A percentile compares a stretch with the other conserved stretches of the same genome.
These are phyloP conservation scores for Drosophila nannoptera DNA, from an alignment of 1,140 invertebrate species.

Conservation along the genomic window DNA sequence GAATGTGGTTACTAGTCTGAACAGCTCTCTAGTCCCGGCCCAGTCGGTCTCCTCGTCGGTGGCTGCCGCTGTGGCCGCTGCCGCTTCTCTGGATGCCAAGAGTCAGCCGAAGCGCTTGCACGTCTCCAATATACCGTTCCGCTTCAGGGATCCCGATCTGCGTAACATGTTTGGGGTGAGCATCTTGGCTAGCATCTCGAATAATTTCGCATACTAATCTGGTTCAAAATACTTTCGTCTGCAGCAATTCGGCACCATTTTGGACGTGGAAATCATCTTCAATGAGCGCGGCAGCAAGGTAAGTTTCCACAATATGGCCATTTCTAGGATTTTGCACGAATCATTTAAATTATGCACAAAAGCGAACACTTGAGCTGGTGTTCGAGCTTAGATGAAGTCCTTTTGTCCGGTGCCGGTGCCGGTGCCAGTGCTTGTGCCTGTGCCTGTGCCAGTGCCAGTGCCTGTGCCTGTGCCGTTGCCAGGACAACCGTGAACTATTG, in stretches of 20 bases:
- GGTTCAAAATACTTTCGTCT: slow-evolving; percentile 64
- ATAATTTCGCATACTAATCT: slow-evolving; percentile 8
- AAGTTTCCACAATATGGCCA: slow-evolving; percentile 80
- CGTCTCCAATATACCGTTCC: slow-evolving; percentile 99
- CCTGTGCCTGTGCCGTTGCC: too few relatives aligned
- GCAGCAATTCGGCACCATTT: slow-evolving; percentile 97
- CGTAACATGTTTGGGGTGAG: slow-evolving; percentile 98
- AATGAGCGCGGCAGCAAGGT: slow-evolving; percentile 99
- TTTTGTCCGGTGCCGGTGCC: slow-evolving; percentile 33
- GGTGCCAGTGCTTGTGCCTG: too few relatives aligned
- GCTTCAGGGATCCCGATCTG: slow-evolving; percentile 98
- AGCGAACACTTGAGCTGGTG: slow-evolving; percentile 14
- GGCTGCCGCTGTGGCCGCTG: slow-evolving; percentile 52
- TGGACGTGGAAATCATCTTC: slow-evolving; percentile 99
- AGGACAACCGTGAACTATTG: slow-evolving; percentile 22
- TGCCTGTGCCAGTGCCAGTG: slow-evolving; percentile 25
- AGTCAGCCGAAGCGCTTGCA: slow-evolving; percentile 92
- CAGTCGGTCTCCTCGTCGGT: slow-evolving; percentile 54
- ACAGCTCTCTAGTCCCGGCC: slow-evolving; percentile 66
- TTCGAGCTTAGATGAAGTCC: slow-evolving; percentile 4
- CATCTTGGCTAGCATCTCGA: slow-evolving; percentile 54
- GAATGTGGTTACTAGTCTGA: slow-evolving; percentile 66
- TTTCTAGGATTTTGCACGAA: slow-evolving; percentile 33
- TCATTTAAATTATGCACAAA: slow-evolving; percentile 48
- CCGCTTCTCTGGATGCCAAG: slow-evolving; percentile 79